Conservation (phyloP, 2,888 invertebrate species). For the Drosophila neutralis region DNA sequence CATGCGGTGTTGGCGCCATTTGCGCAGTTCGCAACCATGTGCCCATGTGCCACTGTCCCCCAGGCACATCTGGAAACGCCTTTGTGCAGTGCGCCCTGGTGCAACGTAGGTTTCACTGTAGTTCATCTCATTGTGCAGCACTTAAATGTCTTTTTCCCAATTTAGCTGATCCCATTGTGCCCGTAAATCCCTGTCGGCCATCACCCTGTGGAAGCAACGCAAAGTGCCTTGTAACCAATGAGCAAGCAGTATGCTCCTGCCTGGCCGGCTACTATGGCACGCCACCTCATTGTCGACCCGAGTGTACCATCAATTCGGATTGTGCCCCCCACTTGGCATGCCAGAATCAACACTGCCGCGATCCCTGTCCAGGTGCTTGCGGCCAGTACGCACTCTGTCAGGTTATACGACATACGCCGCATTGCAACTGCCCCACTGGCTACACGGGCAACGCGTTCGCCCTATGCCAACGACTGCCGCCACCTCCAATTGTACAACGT, state of each 20-base stretch:
- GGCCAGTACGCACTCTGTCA: conserved; percentile 89
- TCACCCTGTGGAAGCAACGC: conserved; percentile 93
- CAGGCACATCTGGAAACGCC: conserved; percentile 90
- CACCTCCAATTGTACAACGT: conserved; percentile 68
- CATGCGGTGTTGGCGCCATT: conserved; percentile 90
- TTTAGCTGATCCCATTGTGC: conserved; percentile 62
- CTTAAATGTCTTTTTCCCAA: not conserved
- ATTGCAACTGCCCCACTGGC: conserved; percentile 88
- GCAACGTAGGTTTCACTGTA: conserved; percentile 85
- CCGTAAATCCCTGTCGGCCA: conserved; percentile 87
- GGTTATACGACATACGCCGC: conserved; percentile 89
- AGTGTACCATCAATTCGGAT: conserved; percentile 90
- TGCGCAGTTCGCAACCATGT: conserved; percentile 91
- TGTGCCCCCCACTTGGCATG: conserved; percentile 90
- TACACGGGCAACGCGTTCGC: conserved; percentile 91
- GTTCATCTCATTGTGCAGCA: not conserved
- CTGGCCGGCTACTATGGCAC: conserved; percentile 89
- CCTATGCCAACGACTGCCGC: conserved; percentile 85
- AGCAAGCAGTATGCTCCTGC: conserved; percentile 90
- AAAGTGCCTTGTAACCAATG: conserved; percentile 88
- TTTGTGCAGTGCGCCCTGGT: conserved; percentile 88
- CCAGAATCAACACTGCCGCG: conserved; percentile 89
- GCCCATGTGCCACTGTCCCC: conserved; percentile 89
- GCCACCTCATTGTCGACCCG: conserved; percentile 91
- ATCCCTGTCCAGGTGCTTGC: conserved; percentile 92